Base-by-base conservation (phyloP, 2,888 invertebrate species). In the Ornithoptera priamus region DNA sequence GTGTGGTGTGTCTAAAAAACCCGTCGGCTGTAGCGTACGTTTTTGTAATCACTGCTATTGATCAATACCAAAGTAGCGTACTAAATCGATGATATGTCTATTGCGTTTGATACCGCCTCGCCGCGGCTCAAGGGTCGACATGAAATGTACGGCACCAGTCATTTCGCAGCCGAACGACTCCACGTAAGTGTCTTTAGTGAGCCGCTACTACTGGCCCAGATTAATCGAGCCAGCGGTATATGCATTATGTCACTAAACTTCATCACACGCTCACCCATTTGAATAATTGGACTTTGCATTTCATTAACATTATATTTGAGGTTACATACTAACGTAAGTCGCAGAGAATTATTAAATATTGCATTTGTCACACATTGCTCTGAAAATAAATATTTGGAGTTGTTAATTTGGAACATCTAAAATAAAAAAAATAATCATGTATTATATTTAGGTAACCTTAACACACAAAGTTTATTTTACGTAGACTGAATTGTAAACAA, bases 241-340 rank as follows among this genome's bases (percentile, higher is more conserved):
- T 81, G 84, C 84, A 90, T 90, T 89, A 89, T 86, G 85, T 86
- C 89, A 90, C 91, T 89, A 91, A 90, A 86, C 86, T 89, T 87
- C 88, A 90, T 89, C 88, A 85, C 78, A 82, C 81, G 83, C 79
- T 81, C 81, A 81, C 82, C 80, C 82, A 79, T 76, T 81, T 75
- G 73, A 73, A 78, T 89, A 89, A 89, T 88, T 87, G 89, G 85
- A 89, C 86, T 85, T 83, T 75, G 77, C 80, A 64, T 15, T 46
- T 46, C 46, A 46, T 10, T 46, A 15, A 3, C 82, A 81, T 80
- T 77, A 75, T 65, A 64, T 72, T 69, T 71, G 74, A 73, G 71
- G 77, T 74, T 78, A 73, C 76, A 75, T 72, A 74, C 75, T 69
- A 24, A 56, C 60, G 57, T 69, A 70, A 68, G 62, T 39, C 57